Evolutionary conservation across 92 coral and sea anemone species (phyloP).

Genomic region (Muricea muricata): DNA sequence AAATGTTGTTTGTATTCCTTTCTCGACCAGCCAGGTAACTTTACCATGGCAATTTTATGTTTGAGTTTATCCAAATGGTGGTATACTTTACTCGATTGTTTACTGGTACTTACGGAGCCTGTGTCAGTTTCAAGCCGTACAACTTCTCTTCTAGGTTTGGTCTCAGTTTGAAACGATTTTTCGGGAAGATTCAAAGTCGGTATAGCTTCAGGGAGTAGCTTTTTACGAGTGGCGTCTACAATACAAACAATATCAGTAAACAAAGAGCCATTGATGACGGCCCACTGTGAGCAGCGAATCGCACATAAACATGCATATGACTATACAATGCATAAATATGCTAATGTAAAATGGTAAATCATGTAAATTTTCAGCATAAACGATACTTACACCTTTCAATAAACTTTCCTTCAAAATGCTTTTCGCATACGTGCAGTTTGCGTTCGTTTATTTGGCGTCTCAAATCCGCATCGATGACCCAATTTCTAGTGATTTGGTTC

Average conservation of each 20-base stretch:
- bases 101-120: too few relatives aligned
- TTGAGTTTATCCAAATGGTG: slow-evolving; percentile 43
- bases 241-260: slow-evolving; percentile 4
- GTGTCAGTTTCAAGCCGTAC: neutral
- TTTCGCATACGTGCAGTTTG: slow-evolving; percentile 51
- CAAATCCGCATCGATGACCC: slow-evolving; percentile 50
- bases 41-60: slow-evolving; percentile 52
- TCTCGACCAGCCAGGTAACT: slow-evolving; percentile 56
- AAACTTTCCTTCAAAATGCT: slow-evolving; percentile 55
- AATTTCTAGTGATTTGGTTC: slow-evolving; percentile 41
- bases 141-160: neutral
- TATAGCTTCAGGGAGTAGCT: slow-evolving; percentile 17
- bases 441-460: slow-evolving; percentile 44
- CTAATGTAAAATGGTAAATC: too few relatives aligned
- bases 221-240: slow-evolving; percentile 31
- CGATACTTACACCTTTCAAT: slow-evolving; percentile 51
- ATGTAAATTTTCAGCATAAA: neutral
- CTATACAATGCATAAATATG: too few relatives aligned
- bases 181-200: slow-evolving; percentile 21
- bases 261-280: slow-evolving; percentile 9
- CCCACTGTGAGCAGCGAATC: neutral
- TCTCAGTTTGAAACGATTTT: slow-evolving; percentile 1
- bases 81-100: slow-evolving; percentile 26
- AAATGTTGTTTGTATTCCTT: slow-evolving; percentile 41
- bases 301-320: neutral